These are phyloP conservation scores for Brachionichthys hirsutus DNA, from an alignment of 2,113 vertebrate species.

Conservation along the genomic window DNA sequence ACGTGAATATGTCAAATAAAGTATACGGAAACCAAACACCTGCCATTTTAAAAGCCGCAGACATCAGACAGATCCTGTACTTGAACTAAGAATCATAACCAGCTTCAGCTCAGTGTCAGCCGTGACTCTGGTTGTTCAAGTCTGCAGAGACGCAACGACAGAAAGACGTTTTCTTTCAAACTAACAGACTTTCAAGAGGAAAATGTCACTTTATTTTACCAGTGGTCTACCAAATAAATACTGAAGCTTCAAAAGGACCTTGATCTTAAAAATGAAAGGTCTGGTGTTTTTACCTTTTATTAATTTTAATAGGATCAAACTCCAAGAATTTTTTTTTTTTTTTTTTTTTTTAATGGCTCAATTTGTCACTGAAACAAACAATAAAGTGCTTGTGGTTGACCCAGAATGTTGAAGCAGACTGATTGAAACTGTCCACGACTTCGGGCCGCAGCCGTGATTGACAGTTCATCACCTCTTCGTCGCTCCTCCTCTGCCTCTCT, in stretches of 20 bases:
- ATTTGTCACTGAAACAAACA: too few relatives aligned
- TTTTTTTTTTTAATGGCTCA: too few relatives aligned
- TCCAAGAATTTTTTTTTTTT: too few relatives aligned
- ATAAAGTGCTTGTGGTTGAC: too few relatives aligned
- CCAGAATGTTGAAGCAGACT: too few relatives aligned
- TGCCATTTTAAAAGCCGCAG: constrained; percentile 44
- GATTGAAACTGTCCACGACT: neutral
- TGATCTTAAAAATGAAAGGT: too few relatives aligned
- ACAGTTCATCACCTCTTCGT: constrained; percentile 26
- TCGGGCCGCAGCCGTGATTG: neutral
- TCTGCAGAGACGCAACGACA: constrained; percentile 1
- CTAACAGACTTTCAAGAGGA: neutral
- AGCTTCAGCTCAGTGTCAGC: constrained; percentile 37
- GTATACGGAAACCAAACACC: constrained; percentile 24
- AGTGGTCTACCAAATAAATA: too few relatives aligned
- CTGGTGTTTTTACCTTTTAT: too few relatives aligned
- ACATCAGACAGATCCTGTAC: constrained; percentile 25
- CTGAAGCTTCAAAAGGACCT: too few relatives aligned
- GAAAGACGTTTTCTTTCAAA: neutral
- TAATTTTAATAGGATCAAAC: too few relatives aligned
- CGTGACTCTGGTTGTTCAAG: constrained; percentile 16
- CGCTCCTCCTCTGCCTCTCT: constrained; percentile 12
- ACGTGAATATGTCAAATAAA: constrained; percentile 4
- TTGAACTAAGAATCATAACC: constrained; percentile 56
- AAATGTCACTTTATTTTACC: too few relatives aligned